Base-by-base conservation (phyloP, 2,888 invertebrate species). In the Cyclophora albipunctata region DNA sequence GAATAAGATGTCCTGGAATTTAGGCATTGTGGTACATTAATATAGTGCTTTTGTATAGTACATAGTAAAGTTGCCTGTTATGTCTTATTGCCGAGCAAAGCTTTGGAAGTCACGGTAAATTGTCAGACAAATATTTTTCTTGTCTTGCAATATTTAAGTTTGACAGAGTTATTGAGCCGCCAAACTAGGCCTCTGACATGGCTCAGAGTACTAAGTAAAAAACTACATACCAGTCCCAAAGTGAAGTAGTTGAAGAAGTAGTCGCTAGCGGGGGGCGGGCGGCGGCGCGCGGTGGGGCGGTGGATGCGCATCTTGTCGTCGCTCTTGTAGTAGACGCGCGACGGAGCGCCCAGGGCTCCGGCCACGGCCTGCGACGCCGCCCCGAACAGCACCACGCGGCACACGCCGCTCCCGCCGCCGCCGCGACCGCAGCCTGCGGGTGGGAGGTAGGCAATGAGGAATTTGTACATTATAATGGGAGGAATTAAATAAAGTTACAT, bases 231-330 rank as follows among this genome's bases (percentile, higher is more conserved):
- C 90, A 99, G 84, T 62, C 99, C 99, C 55, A 99, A 90, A 0
- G 98, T 97, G 79, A 98, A 98, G 81, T 99, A 99, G 88, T 99
- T 99, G 86, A 96, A 99, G 90, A 99, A 99, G 84, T 98, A 98
- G 84, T 99, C 99, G 46, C 98, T 97, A 53, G 95, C 93, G 61
- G 93, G 93, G 55, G 93, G 92, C 54, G 94, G 94, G 61, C 94
- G 92, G 53, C 84, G 77, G 74, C 95, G 93, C 6, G 95, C 94
- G 68, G 94, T 94, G 41, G 96, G 95, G 62, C 95, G 93, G 87
- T 98, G 98, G 71, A 98, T 98, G 81, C 96, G 95, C 98, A 99
- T 99, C 90, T 99, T 99, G 81, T 99, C 99, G 81, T 99, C 99
- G 44, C 98, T 95, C 87, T 99, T 99, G 88, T 96, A 99, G 88